Conservation (phyloP, 2,888 invertebrate genomes). For the Drosophila mimica region DNA sequence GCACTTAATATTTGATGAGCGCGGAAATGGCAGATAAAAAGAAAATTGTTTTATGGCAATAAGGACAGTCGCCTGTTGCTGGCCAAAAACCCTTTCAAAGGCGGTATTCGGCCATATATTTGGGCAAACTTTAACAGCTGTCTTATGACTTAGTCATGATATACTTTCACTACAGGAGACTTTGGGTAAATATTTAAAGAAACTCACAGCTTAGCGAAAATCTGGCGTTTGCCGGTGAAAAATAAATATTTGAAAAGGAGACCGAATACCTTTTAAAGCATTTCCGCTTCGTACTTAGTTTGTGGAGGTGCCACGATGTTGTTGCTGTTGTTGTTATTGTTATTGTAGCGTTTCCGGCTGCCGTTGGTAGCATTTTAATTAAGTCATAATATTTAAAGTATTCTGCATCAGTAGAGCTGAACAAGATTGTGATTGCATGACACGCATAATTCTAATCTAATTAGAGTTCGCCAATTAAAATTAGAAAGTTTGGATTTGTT, state of each 20-base stretch:
- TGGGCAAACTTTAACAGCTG: constrained; percentile 34
- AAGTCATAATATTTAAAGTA: constrained; percentile 36
- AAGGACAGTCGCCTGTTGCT: constrained; percentile 44
- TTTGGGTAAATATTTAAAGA: constrained; percentile 43
- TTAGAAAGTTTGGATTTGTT: constrained; percentile 1
- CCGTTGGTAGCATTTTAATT: constrained; percentile 45
- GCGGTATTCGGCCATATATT: constrained; percentile 2
- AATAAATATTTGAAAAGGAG: constrained; percentile 52
- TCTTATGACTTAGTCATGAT: constrained; percentile 69
- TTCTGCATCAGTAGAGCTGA: background rate
- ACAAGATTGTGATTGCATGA: constrained; percentile 33
- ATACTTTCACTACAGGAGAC: constrained; percentile 1
- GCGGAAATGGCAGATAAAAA: constrained; percentile 15
- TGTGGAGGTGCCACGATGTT: constrained; percentile 31
- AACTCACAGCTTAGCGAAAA: constrained; percentile 41
- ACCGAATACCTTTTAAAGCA: constrained; percentile 31
- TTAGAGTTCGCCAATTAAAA: constrained; percentile 36
- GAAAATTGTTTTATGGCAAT: constrained; percentile 27
- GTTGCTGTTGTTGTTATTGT: constrained; percentile 7
- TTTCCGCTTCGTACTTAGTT: constrained; percentile 25
- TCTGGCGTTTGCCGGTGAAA: constrained; percentile 23
- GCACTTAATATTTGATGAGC: constrained; percentile 51
- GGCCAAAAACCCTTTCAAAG: constrained; percentile 20
- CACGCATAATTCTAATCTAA: constrained; percentile 62
- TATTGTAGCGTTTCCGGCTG: background rate